Evolutionary conservation across 2,797 vertebrate genomes (phyloP), one percentile per base, ranked within the genome.

Genomic region (Oryzias dopingdopingensis): DNA sequence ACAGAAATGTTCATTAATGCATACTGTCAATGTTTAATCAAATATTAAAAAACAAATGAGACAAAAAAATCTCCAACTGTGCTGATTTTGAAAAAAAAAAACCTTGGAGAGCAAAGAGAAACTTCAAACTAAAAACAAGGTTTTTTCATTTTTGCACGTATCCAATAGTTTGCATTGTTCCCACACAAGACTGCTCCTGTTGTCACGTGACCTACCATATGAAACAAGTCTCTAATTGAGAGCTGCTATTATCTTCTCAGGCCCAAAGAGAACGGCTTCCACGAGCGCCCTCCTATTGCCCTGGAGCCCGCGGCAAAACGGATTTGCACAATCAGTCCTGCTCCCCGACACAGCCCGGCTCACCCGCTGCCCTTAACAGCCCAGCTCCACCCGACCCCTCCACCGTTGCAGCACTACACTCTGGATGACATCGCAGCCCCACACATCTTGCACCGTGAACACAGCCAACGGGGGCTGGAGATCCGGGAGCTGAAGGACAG

Each of bases 251-350:
- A 54, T 23, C 15, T 49, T 16, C 37, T 13, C 71, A 93, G 92
- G 79, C 72, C 66, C 23, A 93, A 99, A 79, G 97, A 98, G 67
- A 95, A 90, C 32, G 93, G 91, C 54, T 98, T 98, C 84, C 91
- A 92, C 0, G 96, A 98, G 65, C 95, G 96, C 44, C 95, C 96
- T 0, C 63, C 94, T 0, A 73, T 93, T 29, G 85, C 94, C 0
- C 76, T 96, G 18, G 97, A 99, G 79, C 96, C 96, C 1, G 92
- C 96, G 0, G 92, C 95, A 56, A 98, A 99, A 78, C 90, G 96
- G 42, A 96, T 98, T 59, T 99, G 97, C 89, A 99, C 97, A 86
- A 99, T 99, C 82, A 99, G 96, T 86, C 97, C 96, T 0, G 96
- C 97, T 15, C 97, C 96, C 29, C 90, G 97, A 49, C 97, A 99